Percentiles rank a stretch among this genome's conserved stretches.
Evolutionary conservation across 2,797 vertebrate species (phyloP).

Genomic region (Rallus crepitans): DNA sequence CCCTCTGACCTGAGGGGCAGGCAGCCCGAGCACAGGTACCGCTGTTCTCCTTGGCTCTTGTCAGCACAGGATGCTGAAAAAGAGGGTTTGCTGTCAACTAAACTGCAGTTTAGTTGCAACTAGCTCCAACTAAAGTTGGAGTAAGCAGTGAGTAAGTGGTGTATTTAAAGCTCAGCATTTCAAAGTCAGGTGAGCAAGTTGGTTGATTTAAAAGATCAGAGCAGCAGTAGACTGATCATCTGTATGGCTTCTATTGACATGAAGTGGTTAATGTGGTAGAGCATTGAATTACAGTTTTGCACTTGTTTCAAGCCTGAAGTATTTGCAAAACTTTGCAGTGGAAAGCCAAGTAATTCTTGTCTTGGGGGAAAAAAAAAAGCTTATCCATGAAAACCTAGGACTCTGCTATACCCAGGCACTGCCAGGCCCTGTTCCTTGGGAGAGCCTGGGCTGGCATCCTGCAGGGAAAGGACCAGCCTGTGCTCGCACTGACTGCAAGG

Average conservation of each 20-base stretch:
- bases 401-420: background rate
- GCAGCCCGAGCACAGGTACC: background rate
- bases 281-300: background rate
- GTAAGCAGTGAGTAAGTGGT: too few relatives aligned
- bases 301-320: background rate
- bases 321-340: constrained; percentile 15
- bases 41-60: background rate
- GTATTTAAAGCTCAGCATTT: background rate
- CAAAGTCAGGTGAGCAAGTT: background rate
- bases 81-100: fast-evolving
- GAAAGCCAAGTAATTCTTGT: background rate
- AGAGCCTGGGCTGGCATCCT: background rate
- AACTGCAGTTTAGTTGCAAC: background rate
- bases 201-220: background rate
- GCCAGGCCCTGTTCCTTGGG: background rate
- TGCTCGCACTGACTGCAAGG: background rate
- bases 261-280: background rate
- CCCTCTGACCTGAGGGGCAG: background rate
- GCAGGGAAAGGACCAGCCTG: background rate
- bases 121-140: background rate
- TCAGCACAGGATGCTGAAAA: too few relatives aligned
- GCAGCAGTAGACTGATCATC: background rate
- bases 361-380: background rate
- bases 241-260: background rate
- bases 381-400: constrained; percentile 30